phyloP scores from a whole-genome alignment of 1,140 invertebrate species.

The Drosophila ercepeae region DNA sequence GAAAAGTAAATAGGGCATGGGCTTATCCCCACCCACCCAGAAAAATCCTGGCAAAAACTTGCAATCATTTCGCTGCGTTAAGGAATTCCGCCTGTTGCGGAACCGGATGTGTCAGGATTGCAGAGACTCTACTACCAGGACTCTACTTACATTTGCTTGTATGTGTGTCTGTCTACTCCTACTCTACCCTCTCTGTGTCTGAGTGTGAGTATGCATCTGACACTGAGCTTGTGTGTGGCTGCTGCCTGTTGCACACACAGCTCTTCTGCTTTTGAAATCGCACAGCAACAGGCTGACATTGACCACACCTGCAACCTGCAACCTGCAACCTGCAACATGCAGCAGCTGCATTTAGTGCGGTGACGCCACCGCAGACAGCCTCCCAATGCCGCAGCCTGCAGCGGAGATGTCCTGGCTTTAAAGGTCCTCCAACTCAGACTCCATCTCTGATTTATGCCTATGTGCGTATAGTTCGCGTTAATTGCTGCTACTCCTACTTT shows the following conservation, averaged over 20 bases:
- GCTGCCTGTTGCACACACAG: conserved; percentile 65
- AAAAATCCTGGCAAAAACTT: neutral
- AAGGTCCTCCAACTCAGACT: neutral
- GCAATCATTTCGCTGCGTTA: conserved; percentile 2
- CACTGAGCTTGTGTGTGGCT: conserved; percentile 18
- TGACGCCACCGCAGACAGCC: conserved; percentile 22
- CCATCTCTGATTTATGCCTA: neutral
- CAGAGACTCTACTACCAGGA: neutral
- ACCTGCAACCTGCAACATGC: conserved; percentile 4
- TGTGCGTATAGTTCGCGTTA: conserved; percentile 12
- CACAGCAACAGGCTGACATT: conserved; percentile 67
- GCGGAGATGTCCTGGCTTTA: neutral
- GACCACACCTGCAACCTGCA: conserved; percentile 29
- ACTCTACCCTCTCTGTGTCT: neutral
- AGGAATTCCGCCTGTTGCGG: conserved; percentile 58
- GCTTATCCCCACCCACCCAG: neutral
- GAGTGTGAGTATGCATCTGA: neutral
- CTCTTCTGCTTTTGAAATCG: conserved; percentile 34
- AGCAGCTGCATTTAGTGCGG: neutral
- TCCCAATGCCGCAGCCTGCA: neutral
- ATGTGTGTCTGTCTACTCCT: neutral
- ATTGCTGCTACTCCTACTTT: conserved; percentile 32
- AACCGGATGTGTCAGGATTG: conserved; percentile 58
- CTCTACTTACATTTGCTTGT: neutral
- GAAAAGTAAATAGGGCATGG: neutral